Evolutionary conservation across 2,888 invertebrate genomes (phyloP), one percentile per base, ranked within the genome.

Genomic region (Coleophora flavipennella): DNA sequence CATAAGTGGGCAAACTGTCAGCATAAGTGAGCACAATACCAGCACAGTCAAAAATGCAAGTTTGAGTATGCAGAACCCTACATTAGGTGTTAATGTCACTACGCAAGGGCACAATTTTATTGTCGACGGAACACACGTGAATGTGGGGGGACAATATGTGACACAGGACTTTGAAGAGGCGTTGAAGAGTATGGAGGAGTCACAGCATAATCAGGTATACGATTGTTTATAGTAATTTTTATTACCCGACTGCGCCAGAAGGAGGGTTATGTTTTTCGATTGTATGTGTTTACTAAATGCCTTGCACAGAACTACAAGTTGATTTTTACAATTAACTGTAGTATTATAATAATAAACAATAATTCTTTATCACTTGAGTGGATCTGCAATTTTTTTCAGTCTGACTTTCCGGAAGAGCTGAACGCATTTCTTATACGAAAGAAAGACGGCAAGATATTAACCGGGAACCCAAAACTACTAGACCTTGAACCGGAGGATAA

Each of bases 81-180:
- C 3, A 3, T 20, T 20, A 3, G 20, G 20, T 6, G 6, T 20
- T 20, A 6, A 2, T 3, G 20, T 11, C n/a, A n/a, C n/a, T n/a
- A n/a, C n/a, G 26, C 11, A 9, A 13, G 36, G 29, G 13, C 13
- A n/a, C 13, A 10, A 29, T 9, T 20, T 20, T 20, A 6, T 20
- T 20, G 20, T 35, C 8, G 8, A 26, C 35, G 27, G 13, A 8
- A 13, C 27, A 9, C 9, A 12, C 12, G 20, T 7, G 44, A 28
- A 26, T 43, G 1, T 13, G 49, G 20, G 39, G 8, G 13, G 31
- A 3, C 51, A 46, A 38, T 31, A 42, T 9, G 43, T 45, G 0
- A 49, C 51, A 1, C 55, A 59, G 12, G 63, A 68, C 9, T 74
- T 78, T 6, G 78, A 79, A 32, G 61, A 70, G 27, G 63, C 68